Percentiles rank a stretch among this genome's conserved stretches.
phyloP scores from a whole-genome alignment of 2,113 vertebrate species.

The Henicopernis longicauda region DNA sequence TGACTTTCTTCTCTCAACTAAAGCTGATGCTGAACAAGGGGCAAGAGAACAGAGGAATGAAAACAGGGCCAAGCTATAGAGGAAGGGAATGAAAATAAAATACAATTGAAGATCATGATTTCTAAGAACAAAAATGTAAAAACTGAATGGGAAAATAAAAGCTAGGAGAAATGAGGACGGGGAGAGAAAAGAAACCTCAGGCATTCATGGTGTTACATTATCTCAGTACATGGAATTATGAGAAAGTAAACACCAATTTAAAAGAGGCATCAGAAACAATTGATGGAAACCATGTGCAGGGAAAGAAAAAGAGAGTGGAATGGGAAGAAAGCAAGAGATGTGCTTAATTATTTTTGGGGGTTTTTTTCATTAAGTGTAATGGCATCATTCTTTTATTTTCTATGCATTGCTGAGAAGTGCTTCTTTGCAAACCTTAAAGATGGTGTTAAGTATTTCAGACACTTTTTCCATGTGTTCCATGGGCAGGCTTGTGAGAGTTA shows the following conservation, averaged over 20 bases:
- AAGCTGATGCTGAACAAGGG: not conserved
- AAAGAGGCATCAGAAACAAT: not conserved
- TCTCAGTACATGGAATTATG: not conserved
- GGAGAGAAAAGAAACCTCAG: not conserved
- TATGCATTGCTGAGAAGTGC: not conserved
- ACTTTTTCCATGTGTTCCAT: not conserved
- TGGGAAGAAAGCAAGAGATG: not conserved
- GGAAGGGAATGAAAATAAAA: not conserved
- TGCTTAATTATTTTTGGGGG: not conserved
- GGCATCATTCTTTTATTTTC: not conserved
- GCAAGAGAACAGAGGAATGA: not conserved
- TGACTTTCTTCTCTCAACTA: not conserved
- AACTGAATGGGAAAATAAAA: not conserved
- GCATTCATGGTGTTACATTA: not conserved
- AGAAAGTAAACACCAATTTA: constrained; percentile 1
- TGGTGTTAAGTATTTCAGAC: not conserved
- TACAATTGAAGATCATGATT: not conserved
- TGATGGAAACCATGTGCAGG: not conserved
- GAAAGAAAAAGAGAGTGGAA: not conserved
- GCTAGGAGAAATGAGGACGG: not conserved
- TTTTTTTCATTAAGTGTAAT: not conserved
- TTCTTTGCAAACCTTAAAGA: not conserved
- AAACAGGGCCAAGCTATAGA: not conserved
- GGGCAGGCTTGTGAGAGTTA: not conserved
- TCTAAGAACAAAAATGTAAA: not conserved